Base-by-base conservation (phyloP, 2,888 invertebrate species). In the Ochropleura leucogaster region DNA sequence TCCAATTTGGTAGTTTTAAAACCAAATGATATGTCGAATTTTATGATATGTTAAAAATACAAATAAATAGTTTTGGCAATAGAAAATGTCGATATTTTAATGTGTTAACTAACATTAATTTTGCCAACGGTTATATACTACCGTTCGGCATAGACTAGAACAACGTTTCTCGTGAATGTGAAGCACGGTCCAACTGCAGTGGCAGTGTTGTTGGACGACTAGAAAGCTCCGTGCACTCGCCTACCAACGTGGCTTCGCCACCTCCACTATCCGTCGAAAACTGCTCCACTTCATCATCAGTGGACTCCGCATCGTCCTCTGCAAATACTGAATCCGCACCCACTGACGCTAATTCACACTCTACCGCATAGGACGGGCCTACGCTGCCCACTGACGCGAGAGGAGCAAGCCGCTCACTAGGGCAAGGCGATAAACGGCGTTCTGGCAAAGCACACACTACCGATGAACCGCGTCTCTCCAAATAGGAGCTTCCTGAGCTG, bases 211-310 rank as follows among this genome's bases (percentile, higher is more conserved):
- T 86, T 44, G 96, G 94, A 68, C 96, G 92, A 85, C 92, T 95
- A 20, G 95, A 90, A 47, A 96, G 92, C 89, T 96, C 96, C 69
- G 96, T 96, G 85, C 94, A 90, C 76, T 95, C 95, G 59, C 92
- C 92, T 20, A 89, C 89, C 59, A 91, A 92, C 55, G 94, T 93
- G 68, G 93, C 93, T 42, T 95, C 95, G 67, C 94, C 96, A 76
- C 97, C 97, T 85, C 98, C 98, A 89, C 98, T 98, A 90, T 98
- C 98, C 57, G 98, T 98, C 77, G 98, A 98, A 91, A 98, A 98
- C 89, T 98, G 98, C 89, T 98, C 98, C 87, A 98, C 97, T 90
- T 98, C 98, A 89, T 98, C 98, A 91, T 98, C 98, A 20, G 98
- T 98, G 88, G 98, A 98, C 86, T 97, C 97, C 72, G 94, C 97